A percentile compares a stretch with the other conserved stretches of the same genome.
phyloP scores from a whole-genome alignment of 2,113 vertebrate species.

The Hippocampus guttulatus region DNA sequence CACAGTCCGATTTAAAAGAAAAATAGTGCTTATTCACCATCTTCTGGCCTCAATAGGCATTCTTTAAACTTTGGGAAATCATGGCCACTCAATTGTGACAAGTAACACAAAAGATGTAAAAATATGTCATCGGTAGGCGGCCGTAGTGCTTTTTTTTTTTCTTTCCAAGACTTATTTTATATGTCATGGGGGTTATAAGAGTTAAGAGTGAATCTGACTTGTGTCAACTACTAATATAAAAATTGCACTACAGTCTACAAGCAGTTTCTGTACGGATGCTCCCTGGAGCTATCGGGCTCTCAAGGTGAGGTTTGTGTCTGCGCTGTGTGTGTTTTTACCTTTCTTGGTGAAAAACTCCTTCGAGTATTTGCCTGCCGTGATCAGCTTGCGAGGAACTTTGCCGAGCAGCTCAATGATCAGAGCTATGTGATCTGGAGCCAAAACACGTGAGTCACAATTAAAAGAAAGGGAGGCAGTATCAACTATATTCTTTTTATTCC shows the following conservation, averaged over 20 bases:
- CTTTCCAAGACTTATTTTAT: too few species aligned
- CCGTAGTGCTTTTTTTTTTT: too few species aligned
- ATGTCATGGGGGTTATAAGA: too few species aligned
- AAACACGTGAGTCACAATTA: background rate
- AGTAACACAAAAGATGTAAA: too few species aligned
- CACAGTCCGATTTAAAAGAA: too few species aligned
- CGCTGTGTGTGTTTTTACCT: slow-evolving; percentile 73
- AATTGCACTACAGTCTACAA: too few species aligned
- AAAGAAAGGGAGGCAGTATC: background rate
- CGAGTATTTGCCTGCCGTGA: slow-evolving; percentile 92
- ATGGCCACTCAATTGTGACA: background rate
- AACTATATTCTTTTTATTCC: background rate
- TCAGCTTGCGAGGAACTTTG: slow-evolving; percentile 93
- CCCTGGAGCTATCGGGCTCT: background rate
- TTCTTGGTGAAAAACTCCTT: slow-evolving; percentile 99
- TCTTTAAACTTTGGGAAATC: background rate
- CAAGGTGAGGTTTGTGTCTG: background rate
- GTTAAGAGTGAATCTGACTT: too few species aligned
- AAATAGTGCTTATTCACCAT: background rate
- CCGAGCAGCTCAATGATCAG: slow-evolving; percentile 97
- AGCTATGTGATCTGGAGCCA: slow-evolving; percentile 88
- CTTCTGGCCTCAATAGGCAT: background rate
- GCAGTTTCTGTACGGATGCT: slow-evolving; percentile 8
- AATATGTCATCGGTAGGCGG: too few species aligned
- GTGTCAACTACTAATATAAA: background rate